Percentiles rank a stretch among this genome's conserved stretches.
These are phyloP conservation scores for Triplophysa dalaica DNA, from an alignment of 2,113 vertebrate species.

Conservation along the genomic window DNA sequence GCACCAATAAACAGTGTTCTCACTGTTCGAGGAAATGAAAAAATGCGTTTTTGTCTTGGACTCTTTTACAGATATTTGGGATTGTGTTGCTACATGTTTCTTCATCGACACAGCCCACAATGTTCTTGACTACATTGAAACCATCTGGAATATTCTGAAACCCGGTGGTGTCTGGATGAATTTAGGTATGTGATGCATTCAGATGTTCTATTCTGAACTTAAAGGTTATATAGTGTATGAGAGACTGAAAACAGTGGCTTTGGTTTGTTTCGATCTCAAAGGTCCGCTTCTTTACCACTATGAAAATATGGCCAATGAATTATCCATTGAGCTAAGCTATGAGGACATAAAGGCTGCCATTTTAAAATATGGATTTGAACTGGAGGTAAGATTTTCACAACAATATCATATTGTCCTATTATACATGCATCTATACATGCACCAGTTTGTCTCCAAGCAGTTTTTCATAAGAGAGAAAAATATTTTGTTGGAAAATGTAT, in stretches of 20 bases:
- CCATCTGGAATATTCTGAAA: slow-evolving; percentile 98
- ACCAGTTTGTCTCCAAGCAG: neutral
- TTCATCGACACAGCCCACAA: slow-evolving; percentile 99
- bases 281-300: slow-evolving; percentile 96
- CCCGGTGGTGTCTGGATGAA: slow-evolving; percentile 98
- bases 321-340: slow-evolving; percentile 96
- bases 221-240: neutral
- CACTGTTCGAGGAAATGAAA: too few species aligned
- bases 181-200: slow-evolving; percentile 79
- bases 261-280: slow-evolving; percentile 58
- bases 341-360: slow-evolving; percentile 93
- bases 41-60: too few species aligned
- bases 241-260: neutral
- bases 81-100: slow-evolving; percentile 97
- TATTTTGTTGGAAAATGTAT: neutral
- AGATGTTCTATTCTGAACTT: neutral
- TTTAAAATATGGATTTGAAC: slow-evolving; percentile 86
- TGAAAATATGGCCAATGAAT: slow-evolving; percentile 97
- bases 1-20: too few species aligned
- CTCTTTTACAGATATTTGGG: slow-evolving; percentile 82
- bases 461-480: too few species aligned
- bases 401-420: too few species aligned
- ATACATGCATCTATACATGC: neutral
- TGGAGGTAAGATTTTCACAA: slow-evolving; percentile 82
- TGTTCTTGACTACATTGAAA: slow-evolving; percentile 95